Evolutionary conservation across 2,888 invertebrate genomes (phyloP).

Genomic region (Harpalus rufipes): DNA sequence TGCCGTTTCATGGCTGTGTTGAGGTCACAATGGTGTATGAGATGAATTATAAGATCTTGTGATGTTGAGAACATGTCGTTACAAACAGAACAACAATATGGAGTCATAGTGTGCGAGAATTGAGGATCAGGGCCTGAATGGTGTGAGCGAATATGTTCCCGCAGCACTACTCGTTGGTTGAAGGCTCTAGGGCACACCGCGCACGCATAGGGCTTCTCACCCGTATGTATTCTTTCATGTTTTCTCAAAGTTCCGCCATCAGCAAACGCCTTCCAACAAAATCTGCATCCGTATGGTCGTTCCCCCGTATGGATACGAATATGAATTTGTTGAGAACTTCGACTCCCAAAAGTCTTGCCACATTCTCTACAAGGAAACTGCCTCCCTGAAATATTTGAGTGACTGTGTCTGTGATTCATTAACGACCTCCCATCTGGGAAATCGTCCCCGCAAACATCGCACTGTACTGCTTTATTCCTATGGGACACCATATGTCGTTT

Average conservation of each 20-base stretch:
- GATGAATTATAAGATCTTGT: constrained; percentile 87
- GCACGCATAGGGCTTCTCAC: constrained; percentile 83
- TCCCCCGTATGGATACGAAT: constrained; percentile 92
- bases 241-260: constrained; percentile 92
- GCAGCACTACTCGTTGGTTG: constrained; percentile 90
- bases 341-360: constrained; percentile 91
- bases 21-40: constrained; percentile 91
- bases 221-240: constrained; percentile 92
- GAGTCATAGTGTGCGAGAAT: constrained; percentile 81
- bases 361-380: constrained; percentile 91
- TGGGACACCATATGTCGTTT: constrained; percentile 86
- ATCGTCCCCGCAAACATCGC: constrained; percentile 85
- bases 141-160: constrained; percentile 91
- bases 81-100: constrained; percentile 89
- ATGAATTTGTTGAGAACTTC: constrained; percentile 92
- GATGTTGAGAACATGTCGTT: constrained; percentile 85
- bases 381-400: constrained; percentile 79
- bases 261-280: constrained; percentile 94
- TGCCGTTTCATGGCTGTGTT: constrained; percentile 90
- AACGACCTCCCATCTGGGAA: constrained; percentile 85
- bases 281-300: constrained; percentile 90
- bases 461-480: constrained; percentile 84
- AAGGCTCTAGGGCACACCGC: constrained; percentile 92
- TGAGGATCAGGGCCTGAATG: constrained; percentile 90
- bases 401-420: constrained; percentile 85